These are phyloP conservation scores for Dryadula phaetusa DNA, from an alignment of 2,888 invertebrate species.

Conservation along the genomic window DNA sequence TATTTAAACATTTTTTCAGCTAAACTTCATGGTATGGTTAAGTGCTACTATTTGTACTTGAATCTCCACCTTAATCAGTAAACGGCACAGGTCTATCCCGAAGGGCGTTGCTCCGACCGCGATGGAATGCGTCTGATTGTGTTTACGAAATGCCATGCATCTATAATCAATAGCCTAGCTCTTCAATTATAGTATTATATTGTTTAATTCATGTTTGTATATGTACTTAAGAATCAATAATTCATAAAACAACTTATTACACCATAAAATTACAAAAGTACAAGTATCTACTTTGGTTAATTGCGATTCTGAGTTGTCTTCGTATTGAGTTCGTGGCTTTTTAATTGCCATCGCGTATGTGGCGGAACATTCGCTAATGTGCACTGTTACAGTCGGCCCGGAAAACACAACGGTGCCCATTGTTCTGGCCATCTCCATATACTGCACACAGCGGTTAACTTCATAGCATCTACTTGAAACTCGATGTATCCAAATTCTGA, in stretches of 20 bases:
- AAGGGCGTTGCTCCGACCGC: constrained; percentile 75
- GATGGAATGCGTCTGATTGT: constrained; percentile 78
- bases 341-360: constrained; percentile 75
- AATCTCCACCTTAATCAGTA: constrained; percentile 57
- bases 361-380: constrained; percentile 75
- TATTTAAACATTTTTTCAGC: background rate
- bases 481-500: constrained; percentile 71
- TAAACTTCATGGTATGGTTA: constrained; percentile 2
- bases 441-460: constrained; percentile 76
- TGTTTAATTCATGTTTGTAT: constrained; percentile 26
- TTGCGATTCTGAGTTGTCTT: constrained; percentile 37
- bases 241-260: constrained; percentile 27
- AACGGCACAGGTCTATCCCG: constrained; percentile 65
- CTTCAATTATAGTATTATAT: constrained; percentile 60
- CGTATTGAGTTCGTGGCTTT: constrained; percentile 64
- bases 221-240: constrained; percentile 10
- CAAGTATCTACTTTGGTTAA: constrained; percentile 24
- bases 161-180: constrained; percentile 60
- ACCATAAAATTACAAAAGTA: constrained; percentile 1
- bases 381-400: constrained; percentile 66
- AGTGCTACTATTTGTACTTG: constrained; percentile 35
- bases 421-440: constrained; percentile 75
- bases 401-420: constrained; percentile 71
- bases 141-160: constrained; percentile 80
- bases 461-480: constrained; percentile 61